Evolutionary conservation across 2,888 invertebrate species (phyloP).

Genomic region (Dynastes tityus): DNA sequence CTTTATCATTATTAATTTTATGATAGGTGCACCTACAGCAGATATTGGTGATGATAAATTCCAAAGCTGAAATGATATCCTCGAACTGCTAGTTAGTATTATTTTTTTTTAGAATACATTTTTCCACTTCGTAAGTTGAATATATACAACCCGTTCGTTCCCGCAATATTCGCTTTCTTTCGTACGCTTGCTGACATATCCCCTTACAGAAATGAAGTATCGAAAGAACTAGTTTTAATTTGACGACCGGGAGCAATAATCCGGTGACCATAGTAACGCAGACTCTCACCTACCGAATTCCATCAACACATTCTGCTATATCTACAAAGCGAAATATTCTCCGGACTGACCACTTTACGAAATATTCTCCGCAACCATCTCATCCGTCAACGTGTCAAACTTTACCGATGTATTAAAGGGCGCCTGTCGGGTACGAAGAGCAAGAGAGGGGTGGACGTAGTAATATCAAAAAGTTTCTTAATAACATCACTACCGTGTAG

Average conservation of each 20-base stretch:
- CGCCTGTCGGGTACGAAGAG: neutral
- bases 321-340: constrained; percentile 52
- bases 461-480: constrained; percentile 66
- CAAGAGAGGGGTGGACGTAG: constrained; percentile 57
- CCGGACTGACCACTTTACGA: constrained; percentile 47
- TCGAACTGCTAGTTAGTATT: too few species aligned
- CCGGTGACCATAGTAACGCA: constrained; percentile 33
- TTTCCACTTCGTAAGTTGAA: too few species aligned
- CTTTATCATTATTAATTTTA: too few species aligned
- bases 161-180: too few species aligned
- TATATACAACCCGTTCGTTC: too few species aligned
- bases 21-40: too few species aligned
- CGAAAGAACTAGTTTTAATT: constrained; percentile 56
- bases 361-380: constrained; percentile 50
- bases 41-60: too few species aligned
- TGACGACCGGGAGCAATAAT: constrained; percentile 60
- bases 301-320: constrained; percentile 35
- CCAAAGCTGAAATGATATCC: too few species aligned
- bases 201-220: too few species aligned
- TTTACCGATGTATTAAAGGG: constrained; percentile 66
- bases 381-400: constrained; percentile 67
- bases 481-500: constrained; percentile 57
- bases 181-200: too few species aligned
- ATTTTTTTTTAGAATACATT: too few species aligned
- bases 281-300: neutral